Conservation (phyloP, 2,113 vertebrate genomes). For the Dasyurus viverrinus region DNA sequence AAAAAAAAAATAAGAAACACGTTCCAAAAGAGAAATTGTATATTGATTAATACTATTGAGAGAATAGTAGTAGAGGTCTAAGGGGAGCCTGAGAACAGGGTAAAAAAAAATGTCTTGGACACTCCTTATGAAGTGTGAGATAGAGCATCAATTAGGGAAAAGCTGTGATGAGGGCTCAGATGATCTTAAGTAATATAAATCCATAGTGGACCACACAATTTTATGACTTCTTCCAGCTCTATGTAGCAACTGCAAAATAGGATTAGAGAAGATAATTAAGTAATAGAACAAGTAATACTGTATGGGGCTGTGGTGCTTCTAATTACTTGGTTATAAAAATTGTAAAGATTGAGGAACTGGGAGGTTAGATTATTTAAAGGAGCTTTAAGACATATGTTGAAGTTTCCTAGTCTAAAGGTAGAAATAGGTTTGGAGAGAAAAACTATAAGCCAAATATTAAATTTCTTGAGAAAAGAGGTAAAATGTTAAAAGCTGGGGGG, state of each 20-base stretch:
- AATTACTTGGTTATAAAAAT: background rate
- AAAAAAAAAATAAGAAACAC: background rate
- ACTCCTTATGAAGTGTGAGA: background rate
- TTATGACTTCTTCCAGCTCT: background rate
- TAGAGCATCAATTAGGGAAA: background rate
- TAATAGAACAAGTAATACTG: background rate
- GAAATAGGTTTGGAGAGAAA: background rate
- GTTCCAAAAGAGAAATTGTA: background rate
- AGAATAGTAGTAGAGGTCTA: background rate
- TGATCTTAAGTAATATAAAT: background rate
- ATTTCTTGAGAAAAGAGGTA: background rate
- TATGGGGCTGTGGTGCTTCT: background rate
- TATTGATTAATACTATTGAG: background rate
- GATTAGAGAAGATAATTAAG: background rate
- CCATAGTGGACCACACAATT: background rate
- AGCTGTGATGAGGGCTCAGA: background rate
- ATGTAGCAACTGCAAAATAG: background rate
- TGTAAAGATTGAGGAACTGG: background rate
- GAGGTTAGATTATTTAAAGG: background rate
- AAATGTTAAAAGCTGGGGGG: background rate
- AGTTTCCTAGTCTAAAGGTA: background rate
- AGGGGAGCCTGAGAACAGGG: background rate
- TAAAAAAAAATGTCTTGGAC: background rate
- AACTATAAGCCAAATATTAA: background rate
- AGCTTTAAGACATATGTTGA: background rate